Evolutionary conservation across 1,140 invertebrate genomes (phyloP).

Genomic region (Leptopilina clavipes): DNA sequence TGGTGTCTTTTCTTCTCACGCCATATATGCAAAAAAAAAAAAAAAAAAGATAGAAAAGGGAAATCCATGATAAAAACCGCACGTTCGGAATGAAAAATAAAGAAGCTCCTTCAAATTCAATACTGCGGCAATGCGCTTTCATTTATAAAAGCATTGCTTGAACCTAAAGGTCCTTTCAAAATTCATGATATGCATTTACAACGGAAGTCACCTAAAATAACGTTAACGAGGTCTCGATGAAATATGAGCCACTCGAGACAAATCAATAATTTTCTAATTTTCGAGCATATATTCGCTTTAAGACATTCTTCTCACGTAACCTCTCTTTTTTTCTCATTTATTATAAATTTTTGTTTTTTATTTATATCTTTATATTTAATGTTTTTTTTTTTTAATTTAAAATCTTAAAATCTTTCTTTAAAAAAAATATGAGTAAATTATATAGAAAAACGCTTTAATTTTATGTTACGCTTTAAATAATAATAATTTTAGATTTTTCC

Average conservation of each 20-base stretch:
- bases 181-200: conserved; percentile 30
- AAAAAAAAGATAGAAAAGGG: background rate
- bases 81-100: too few species aligned
- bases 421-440: too few species aligned
- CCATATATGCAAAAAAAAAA: too few species aligned
- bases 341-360: too few species aligned
- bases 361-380: too few species aligned
- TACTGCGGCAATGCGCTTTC: conserved; percentile 15
- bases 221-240: conserved; percentile 21
- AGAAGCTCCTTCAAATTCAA: conserved; percentile 11
- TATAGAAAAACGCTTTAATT: too few species aligned
- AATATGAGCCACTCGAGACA: background rate
- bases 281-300: background rate
- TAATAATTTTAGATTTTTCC: too few species aligned
- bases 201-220: conserved; percentile 8
- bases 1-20: conserved; percentile 21
- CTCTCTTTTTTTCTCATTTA: too few species aligned
- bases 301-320: background rate
- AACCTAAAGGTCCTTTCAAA: conserved; percentile 14
- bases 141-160: background rate
- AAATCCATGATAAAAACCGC: too few species aligned
- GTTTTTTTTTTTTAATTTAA: too few species aligned
- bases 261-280: conserved; percentile 7
- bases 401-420: too few species aligned
- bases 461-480: too few species aligned